phyloP scores from a whole-genome alignment of 2,888 invertebrate species.

The Polymixis flavicincta region DNA sequence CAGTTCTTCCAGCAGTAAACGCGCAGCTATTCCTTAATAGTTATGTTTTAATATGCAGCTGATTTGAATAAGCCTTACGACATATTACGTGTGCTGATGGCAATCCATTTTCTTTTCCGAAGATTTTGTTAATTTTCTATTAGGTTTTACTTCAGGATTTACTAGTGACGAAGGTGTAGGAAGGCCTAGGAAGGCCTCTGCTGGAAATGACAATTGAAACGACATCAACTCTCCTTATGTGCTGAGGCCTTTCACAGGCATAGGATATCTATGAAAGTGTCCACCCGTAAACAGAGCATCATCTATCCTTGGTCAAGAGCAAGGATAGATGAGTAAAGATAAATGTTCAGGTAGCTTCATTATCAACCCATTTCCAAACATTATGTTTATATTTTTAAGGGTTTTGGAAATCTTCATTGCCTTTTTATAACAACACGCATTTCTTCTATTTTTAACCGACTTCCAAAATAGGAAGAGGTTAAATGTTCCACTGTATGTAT shows the following conservation, averaged over 20 bases:
- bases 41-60: conserved; percentile 41
- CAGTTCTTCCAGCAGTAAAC: conserved; percentile 20
- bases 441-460: too few species aligned
- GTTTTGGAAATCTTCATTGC: not conserved
- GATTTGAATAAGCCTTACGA: conserved; percentile 53
- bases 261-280: not conserved
- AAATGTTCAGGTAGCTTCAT: not conserved
- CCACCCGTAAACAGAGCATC: not conserved
- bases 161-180: not conserved
- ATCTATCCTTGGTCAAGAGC: too few species aligned
- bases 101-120: not conserved
- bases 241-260: not conserved
- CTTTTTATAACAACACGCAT: too few species aligned
- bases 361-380: too few species aligned
- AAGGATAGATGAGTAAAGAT: not conserved
- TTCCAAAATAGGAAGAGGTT: too few species aligned
- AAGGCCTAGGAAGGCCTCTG: not conserved
- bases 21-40: conserved; percentile 35
- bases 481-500: too few species aligned
- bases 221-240: not conserved
- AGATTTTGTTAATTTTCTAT: not conserved
- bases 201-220: too few species aligned
- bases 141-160: not conserved
- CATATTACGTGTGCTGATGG: conserved; percentile 40
- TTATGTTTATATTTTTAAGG: too few species aligned